phyloP scores from a whole-genome alignment of 2,888 invertebrate species.

The Folsomia candida region DNA sequence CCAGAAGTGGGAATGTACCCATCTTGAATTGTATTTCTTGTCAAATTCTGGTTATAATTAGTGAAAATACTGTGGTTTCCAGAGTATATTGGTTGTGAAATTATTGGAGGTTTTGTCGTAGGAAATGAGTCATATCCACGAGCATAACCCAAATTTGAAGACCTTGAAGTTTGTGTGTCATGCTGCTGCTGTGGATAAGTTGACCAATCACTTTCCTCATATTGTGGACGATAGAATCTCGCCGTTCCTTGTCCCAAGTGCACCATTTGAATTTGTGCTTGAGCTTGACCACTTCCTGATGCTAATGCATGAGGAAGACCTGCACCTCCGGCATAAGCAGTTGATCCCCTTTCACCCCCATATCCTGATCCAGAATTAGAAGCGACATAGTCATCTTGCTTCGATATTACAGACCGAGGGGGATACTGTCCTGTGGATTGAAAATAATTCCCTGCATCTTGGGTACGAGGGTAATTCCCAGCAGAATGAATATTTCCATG shows the following conservation, averaged over 20 bases:
- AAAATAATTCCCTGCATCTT: background rate
- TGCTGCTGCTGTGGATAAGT: background rate
- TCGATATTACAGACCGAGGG: too few species aligned
- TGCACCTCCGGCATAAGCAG: background rate
- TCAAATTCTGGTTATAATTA: background rate
- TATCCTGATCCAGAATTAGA: background rate
- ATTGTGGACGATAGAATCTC: background rate
- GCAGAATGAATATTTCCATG: too few species aligned
- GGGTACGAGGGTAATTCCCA: background rate
- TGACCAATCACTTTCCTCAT: background rate
- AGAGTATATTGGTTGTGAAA: too few species aligned
- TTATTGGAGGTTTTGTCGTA: too few species aligned
- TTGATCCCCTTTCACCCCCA: background rate
- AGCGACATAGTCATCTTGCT: too few species aligned
- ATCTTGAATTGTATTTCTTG: background rate
- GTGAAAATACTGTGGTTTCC: too few species aligned
- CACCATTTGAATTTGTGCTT: constrained; percentile 36
- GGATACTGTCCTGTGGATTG: too few species aligned
- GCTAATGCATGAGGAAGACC: constrained; percentile 15
- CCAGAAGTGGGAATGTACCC: background rate
- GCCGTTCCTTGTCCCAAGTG: constrained; percentile 29
- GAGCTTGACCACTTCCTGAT: constrained; percentile 21
- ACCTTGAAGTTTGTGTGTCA: too few species aligned
- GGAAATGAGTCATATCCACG: too few species aligned
- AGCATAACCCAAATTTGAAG: too few species aligned